Conservation (phyloP, 1,140 invertebrate species). For the Elysia chlorotica region DNA sequence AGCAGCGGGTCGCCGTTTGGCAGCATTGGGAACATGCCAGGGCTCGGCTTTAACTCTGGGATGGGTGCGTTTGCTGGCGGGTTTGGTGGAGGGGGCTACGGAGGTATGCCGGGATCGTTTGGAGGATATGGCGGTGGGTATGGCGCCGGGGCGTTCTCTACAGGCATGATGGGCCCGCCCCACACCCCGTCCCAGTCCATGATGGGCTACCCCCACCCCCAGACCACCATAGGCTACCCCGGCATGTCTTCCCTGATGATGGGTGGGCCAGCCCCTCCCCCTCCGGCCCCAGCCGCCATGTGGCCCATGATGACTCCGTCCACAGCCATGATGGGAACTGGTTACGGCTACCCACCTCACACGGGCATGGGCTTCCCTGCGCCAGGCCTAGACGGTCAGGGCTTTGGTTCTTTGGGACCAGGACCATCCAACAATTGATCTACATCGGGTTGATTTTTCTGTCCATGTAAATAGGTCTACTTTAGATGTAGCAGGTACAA, state of each 20-base stretch:
- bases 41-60: conserved; percentile 11
- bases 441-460: no score
- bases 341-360: conserved; percentile 9
- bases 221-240: conserved; percentile 11
- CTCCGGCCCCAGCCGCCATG: conserved; percentile 3
- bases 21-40: not conserved
- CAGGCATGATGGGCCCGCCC: conserved; percentile 1
- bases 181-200: conserved; percentile 13
- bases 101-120: conserved; percentile 5
- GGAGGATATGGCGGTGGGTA: conserved; percentile 1
- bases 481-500: no score
- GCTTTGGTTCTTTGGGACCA: conserved; percentile 8
- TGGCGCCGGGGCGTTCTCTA: conserved; percentile 3
- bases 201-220: conserved; percentile 23
- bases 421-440: not conserved
- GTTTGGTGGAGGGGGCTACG: not conserved
- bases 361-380: conserved; percentile 15
- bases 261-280: conserved; percentile 1
- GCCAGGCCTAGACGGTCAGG: conserved; percentile 2
- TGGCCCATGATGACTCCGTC: conserved; percentile 20
- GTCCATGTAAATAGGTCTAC: no score
- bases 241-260: conserved; percentile 18
- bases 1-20: not conserved
- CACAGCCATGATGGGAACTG: conserved; percentile 22
- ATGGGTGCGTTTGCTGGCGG: conserved; percentile 22